Conservation (phyloP, 2,113 vertebrate genomes). For the Anarrhichthys ocellatus region DNA sequence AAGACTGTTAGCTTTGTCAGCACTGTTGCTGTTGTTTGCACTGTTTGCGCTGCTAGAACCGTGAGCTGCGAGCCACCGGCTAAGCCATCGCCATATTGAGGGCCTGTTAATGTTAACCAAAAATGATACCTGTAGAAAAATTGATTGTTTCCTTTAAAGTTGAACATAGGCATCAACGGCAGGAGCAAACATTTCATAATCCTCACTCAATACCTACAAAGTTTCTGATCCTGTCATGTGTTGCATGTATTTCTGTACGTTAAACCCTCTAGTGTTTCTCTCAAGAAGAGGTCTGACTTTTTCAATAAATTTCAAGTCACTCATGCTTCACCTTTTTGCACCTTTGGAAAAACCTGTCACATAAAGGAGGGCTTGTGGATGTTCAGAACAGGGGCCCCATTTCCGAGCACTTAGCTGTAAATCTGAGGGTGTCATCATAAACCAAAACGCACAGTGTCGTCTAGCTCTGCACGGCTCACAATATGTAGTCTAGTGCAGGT, state of each 20-base stretch:
- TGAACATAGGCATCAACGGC: neutral
- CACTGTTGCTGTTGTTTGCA: too few species aligned
- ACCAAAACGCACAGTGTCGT: constrained; percentile 22
- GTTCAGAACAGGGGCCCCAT: constrained; percentile 50
- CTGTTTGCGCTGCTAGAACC: neutral
- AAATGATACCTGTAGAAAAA: neutral
- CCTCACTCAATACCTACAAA: constrained; percentile 18
- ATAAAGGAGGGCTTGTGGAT: constrained; percentile 53
- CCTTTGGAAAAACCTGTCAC: constrained; percentile 59
- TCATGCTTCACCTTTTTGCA: constrained; percentile 56
- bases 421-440: constrained; percentile 55
- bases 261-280: constrained; percentile 28
- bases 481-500: neutral
- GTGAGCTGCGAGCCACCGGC: neutral
- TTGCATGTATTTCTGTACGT: constrained; percentile 17
- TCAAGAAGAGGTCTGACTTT: constrained; percentile 4
- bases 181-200: constrained; percentile 17
- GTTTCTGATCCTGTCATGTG: constrained; percentile 29
- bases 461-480: neutral
- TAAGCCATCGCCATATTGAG: neutral
- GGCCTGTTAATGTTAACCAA: neutral
- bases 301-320: constrained; percentile 44
- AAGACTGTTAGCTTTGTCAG: neutral
- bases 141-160: neutral
- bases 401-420: constrained; percentile 58